Percentiles rank a stretch among this genome's conserved stretches.
Evolutionary conservation across 2,113 vertebrate species (phyloP).

Genomic region (Bubo blakistoni): DNA sequence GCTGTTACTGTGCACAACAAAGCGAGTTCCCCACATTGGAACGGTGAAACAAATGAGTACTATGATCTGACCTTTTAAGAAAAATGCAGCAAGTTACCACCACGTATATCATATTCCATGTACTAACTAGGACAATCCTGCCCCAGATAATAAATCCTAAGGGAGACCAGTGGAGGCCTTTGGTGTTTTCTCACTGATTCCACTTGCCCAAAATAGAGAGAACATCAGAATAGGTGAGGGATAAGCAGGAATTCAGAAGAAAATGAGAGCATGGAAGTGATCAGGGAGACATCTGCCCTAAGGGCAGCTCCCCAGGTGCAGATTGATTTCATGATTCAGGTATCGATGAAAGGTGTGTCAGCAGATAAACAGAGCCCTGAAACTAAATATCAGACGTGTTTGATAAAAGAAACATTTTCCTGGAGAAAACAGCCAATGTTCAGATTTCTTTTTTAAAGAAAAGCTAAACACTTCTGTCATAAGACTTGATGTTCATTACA

Average conservation of each 20-base stretch:
- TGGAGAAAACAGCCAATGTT: neutral
- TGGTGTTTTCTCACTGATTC: neutral
- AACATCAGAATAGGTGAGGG: neutral
- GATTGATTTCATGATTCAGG: neutral
- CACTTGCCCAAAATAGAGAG: neutral
- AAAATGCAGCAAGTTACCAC: neutral
- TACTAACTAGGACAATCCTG: neutral
- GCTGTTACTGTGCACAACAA: neutral
- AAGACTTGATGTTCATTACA: accelerated
- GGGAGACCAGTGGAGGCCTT: neutral
- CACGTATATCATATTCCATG: accelerated
- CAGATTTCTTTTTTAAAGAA: neutral
- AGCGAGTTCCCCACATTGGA: accelerated
- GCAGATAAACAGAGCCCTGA: neutral
- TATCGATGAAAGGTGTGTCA: neutral
- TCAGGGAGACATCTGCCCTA: neutral
- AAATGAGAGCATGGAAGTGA: neutral
- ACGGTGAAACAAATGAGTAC: neutral
- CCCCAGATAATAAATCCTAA: neutral
- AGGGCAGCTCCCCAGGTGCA: neutral
- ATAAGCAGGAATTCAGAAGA: neutral
- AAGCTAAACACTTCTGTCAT: neutral
- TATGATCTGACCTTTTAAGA: neutral
- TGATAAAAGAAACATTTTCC: neutral
- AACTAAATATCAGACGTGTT: neutral